These are phyloP conservation scores for Falco novaeseelandiae DNA, from an alignment of 2,797 vertebrate genomes.

Conservation along the genomic window DNA sequence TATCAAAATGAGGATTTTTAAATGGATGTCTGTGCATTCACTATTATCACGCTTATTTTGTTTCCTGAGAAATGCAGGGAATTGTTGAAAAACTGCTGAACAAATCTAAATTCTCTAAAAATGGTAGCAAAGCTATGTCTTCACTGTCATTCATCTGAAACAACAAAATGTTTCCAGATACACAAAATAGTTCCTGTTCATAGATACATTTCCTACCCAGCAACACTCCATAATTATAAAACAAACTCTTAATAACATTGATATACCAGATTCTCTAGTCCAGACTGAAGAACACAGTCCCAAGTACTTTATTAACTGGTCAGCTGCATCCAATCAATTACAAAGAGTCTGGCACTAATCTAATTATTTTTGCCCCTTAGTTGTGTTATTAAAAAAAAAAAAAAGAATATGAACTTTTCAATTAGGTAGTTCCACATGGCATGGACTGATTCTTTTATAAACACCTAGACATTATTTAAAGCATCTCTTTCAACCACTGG, in stretches of 20 bases:
- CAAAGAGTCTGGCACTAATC: constrained; percentile 23
- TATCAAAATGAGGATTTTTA: neutral
- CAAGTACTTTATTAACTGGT: constrained; percentile 46
- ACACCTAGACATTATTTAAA: constrained; percentile 30
- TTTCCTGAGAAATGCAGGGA: neutral
- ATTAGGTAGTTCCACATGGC: neutral
- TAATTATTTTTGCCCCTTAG: constrained; percentile 42
- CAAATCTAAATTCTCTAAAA: neutral
- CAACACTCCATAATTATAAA: neutral
- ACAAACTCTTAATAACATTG: constrained; percentile 20
- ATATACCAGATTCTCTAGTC: neutral
- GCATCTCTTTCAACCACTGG: neutral
- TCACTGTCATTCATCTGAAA: neutral
- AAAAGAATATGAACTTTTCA: neutral
- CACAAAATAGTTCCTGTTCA: neutral
- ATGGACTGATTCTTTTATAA: constrained; percentile 44
- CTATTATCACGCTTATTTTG: neutral
- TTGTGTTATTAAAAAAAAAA: constrained; percentile 50
- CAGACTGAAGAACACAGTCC: constrained; percentile 12
- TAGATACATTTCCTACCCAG: neutral
- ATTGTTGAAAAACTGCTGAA: neutral
- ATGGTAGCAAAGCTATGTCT: neutral
- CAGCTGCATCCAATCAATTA: constrained; percentile 34
- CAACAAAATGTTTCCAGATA: neutral
- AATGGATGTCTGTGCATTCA: neutral